phyloP scores from a whole-genome alignment of 2,888 invertebrate genomes.

The Trilocha varians region DNA sequence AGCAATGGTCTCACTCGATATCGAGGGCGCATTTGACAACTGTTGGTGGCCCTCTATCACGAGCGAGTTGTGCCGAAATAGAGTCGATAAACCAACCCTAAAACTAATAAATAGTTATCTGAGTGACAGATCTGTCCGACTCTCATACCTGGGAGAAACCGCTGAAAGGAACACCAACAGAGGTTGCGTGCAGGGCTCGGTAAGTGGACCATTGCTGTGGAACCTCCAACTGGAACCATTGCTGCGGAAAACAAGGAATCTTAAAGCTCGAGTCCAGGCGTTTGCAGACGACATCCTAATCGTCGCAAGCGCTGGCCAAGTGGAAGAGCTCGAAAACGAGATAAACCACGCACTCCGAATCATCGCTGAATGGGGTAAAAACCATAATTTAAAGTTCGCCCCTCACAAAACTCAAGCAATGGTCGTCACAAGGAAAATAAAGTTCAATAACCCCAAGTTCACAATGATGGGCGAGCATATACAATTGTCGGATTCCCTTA shows the following conservation, averaged over 20 bases:
- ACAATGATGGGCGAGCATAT: too few relatives aligned
- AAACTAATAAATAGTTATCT: constrained; percentile 8
- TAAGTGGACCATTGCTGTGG: constrained; percentile 5
- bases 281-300: constrained; percentile 6
- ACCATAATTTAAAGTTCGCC: neutral
- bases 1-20: too few relatives aligned
- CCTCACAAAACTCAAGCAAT: too few relatives aligned
- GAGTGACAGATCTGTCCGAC: neutral
- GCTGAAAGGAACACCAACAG: neutral
- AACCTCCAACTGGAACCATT: constrained; percentile 12
- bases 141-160: neutral
- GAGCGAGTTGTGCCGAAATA: neutral
- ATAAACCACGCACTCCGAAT: constrained; percentile 11
- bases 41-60: too few relatives aligned
- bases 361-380: neutral
- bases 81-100: too few relatives aligned
- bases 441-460: too few relatives aligned
- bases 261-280: constrained; percentile 8
- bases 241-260: neutral
- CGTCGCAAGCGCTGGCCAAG: constrained; percentile 7
- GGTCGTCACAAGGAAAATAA: too few relatives aligned
- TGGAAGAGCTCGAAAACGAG: constrained; percentile 1
- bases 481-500: neutral
- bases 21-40: too few relatives aligned
- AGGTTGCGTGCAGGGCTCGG: constrained; percentile 8